Percentiles rank a stretch among this genome's conserved stretches.
Conservation (phyloP, 1,140 invertebrate genomes). For the Parapsyche elsis region DNA sequence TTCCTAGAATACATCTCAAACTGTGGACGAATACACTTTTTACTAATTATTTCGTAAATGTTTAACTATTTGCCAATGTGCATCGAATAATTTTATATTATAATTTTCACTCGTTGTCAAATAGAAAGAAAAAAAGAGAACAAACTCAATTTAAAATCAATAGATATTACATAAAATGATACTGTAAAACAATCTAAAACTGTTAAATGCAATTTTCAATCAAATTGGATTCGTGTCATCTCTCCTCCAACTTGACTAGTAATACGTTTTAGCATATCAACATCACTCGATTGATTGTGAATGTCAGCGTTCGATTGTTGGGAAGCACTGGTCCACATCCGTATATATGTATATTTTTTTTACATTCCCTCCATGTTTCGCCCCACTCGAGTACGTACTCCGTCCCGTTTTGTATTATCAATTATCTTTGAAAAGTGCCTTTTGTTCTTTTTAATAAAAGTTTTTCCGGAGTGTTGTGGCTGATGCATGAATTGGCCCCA, state of each 20-base stretch:
- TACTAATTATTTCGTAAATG: background rate
- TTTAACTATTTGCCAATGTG: too few species aligned
- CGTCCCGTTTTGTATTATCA: constrained; percentile 54
- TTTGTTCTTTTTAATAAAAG: constrained; percentile 56
- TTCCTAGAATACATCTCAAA: background rate
- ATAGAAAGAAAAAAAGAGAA: too few species aligned
- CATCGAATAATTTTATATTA: too few species aligned
- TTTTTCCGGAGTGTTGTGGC: constrained; percentile 52
- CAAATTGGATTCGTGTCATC: too few species aligned
- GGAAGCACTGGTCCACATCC: constrained; percentile 40
- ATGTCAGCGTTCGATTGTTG: constrained; percentile 6
- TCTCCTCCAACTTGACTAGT: too few species aligned
- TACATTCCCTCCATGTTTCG: constrained; percentile 44
- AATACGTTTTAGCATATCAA: too few species aligned
- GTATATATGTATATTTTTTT: constrained; percentile 44
- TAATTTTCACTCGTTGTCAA: too few species aligned
- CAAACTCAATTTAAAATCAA: too few species aligned
- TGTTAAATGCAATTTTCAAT: too few species aligned
- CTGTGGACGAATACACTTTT: constrained; percentile 2
- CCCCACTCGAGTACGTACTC: constrained; percentile 39
- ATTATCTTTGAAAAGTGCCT: constrained; percentile 55
- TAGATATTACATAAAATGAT: too few species aligned
- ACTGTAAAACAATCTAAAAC: too few species aligned
- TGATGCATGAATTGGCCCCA: constrained; percentile 46
- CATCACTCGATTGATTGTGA: too few species aligned